Evolutionary conservation across 1,140 invertebrate genomes (phyloP).

Genomic region (Eumaeus atala): DNA sequence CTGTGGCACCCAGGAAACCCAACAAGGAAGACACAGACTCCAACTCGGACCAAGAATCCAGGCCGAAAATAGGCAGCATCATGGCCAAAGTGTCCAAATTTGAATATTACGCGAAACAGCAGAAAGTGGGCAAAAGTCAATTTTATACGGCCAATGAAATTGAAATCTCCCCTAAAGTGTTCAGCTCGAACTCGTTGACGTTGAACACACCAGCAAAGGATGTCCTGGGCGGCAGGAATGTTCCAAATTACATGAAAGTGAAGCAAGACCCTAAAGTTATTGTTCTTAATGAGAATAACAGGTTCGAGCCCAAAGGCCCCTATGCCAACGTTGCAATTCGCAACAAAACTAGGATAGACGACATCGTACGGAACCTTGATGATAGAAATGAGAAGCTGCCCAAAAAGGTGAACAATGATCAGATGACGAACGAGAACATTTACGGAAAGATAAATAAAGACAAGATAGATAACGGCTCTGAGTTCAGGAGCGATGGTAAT

Average conservation of each 20-base stretch:
- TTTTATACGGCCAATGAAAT: constrained; percentile 55
- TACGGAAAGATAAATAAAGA: constrained; percentile 22
- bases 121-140: constrained; percentile 55
- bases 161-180: constrained; percentile 83
- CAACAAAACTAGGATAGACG: constrained; percentile 63
- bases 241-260: constrained; percentile 75
- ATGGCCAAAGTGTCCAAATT: constrained; percentile 78
- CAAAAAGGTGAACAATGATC: constrained; percentile 57
- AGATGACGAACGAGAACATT: constrained; percentile 18
- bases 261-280: constrained; percentile 51
- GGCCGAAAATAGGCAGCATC: constrained; percentile 66
- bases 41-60: constrained; percentile 53
- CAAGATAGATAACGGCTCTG: constrained; percentile 30
- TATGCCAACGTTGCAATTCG: constrained; percentile 63
- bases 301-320: constrained; percentile 49
- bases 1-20: constrained; percentile 60
- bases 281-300: constrained; percentile 59
- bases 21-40: constrained; percentile 58
- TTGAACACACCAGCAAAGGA: constrained; percentile 87
- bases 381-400: constrained; percentile 42
- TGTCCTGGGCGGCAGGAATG: constrained; percentile 78
- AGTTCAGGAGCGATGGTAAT: too few relatives aligned
- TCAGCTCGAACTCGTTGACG: constrained; percentile 82
- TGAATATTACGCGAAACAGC: constrained; percentile 76
- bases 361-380: constrained; percentile 63